A percentile compares a stretch with the other conserved stretches of the same genome.
These are phyloP conservation scores for Pyrgus malvae DNA, from an alignment of 2,888 invertebrate genomes.

Conservation along the genomic window DNA sequence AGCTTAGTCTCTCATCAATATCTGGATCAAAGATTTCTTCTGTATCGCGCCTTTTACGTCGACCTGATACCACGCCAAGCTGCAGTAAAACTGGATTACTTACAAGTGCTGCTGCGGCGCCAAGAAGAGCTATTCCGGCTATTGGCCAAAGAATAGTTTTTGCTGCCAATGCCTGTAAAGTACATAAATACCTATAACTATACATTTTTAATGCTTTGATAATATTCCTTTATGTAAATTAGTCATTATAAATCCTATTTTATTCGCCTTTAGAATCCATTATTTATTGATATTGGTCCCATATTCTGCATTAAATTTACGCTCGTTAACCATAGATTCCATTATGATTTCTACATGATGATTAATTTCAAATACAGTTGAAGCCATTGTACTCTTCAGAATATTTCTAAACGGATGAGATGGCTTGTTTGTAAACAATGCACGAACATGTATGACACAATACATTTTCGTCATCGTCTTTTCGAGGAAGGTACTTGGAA, in stretches of 20 bases:
- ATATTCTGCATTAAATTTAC: too few species aligned
- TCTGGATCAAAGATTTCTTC: conserved; percentile 47
- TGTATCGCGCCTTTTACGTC: conserved; percentile 75
- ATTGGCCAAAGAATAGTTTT: conserved; percentile 86
- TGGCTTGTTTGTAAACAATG: conserved; percentile 13
- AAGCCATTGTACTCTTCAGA: conserved; percentile 4
- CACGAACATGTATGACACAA: background rate
- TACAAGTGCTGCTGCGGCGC: conserved; percentile 90
- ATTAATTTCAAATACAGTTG: background rate
- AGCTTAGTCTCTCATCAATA: conserved; percentile 15
- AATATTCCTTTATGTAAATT: too few species aligned
- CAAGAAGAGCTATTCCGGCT: conserved; percentile 90
- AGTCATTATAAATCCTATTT: too few species aligned
- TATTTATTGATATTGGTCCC: too few species aligned
- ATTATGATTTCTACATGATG: too few species aligned
- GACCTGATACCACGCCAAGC: conserved; percentile 87
- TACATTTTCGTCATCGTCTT: too few species aligned
- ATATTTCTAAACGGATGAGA: background rate
- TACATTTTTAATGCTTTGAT: too few species aligned
- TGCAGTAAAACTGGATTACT: conserved; percentile 90
- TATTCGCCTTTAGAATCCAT: too few species aligned
- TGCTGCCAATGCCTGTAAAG: conserved; percentile 82
- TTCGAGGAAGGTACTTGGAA: too few species aligned
- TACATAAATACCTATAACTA: conserved; percentile 30
- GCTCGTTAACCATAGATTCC: too few species aligned